These are phyloP conservation scores for Lagopus muta DNA, from an alignment of 2,113 vertebrate genomes.

Conservation along the genomic window DNA sequence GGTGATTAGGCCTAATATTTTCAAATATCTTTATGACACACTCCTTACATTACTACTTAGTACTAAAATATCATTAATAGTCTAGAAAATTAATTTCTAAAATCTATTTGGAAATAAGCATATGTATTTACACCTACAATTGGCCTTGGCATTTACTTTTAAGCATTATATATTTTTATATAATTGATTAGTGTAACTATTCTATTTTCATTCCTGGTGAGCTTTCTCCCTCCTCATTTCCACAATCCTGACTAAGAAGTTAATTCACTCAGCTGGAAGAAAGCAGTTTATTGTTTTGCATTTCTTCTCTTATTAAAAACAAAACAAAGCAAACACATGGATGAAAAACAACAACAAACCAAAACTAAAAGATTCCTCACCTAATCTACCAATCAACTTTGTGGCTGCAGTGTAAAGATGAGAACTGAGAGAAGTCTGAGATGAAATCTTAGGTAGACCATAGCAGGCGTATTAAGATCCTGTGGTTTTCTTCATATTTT, in stretches of 20 bases:
- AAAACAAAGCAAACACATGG: background rate
- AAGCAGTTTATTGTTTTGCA: background rate
- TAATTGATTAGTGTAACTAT: background rate
- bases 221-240: background rate
- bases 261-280: background rate
- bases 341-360: background rate
- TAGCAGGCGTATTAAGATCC: background rate
- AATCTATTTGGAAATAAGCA: background rate
- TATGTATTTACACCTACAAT: background rate
- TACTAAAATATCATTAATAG: background rate
- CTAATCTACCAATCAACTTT: background rate
- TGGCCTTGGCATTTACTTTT: background rate
- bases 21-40: slow-evolving; percentile 17
- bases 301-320: background rate
- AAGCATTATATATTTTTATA: background rate
- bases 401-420: background rate
- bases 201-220: background rate
- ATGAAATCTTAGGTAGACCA: background rate
- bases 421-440: background rate
- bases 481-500: background rate
- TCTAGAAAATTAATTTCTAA: slow-evolving; percentile 28
- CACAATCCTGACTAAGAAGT: background rate
- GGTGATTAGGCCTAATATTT: slow-evolving; percentile 69
- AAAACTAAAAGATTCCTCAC: background rate
- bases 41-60: slow-evolving; percentile 36